Percentiles rank a stretch among this genome's conserved stretches.
Evolutionary conservation across 2,797 vertebrate species (phyloP).

Genomic region (Mus spretus): DNA sequence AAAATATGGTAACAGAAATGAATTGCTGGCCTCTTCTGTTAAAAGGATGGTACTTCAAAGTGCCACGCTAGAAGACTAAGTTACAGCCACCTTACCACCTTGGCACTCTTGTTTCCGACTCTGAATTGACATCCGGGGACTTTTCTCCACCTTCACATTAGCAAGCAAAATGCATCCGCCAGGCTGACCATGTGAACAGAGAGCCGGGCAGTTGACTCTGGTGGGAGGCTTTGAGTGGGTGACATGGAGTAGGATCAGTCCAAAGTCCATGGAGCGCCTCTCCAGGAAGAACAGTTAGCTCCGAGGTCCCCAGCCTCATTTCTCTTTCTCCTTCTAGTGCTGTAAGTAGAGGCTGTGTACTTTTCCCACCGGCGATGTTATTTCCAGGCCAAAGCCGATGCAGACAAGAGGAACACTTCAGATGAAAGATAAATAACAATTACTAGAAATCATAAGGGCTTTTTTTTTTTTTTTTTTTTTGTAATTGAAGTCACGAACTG

Average conservation of each 20-base stretch:
- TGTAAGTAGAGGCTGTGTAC: neutral
- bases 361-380: constrained; percentile 42
- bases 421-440: constrained; percentile 84
- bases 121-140: constrained; percentile 41
- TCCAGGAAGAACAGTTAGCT: constrained; percentile 60
- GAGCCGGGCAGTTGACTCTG: constrained; percentile 66
- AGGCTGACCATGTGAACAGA: constrained; percentile 9
- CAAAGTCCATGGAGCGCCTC: constrained; percentile 53
- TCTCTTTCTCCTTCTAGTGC: constrained; percentile 8
- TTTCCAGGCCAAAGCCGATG: constrained; percentile 73
- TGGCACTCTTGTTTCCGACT: constrained; percentile 57
- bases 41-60: neutral
- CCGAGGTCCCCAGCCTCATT: constrained; percentile 55
- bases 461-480: constrained; percentile 10
- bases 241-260: constrained; percentile 52
- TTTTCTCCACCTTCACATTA: constrained; percentile 62
- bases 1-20: neutral
- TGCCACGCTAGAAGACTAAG: neutral
- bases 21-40: neutral
- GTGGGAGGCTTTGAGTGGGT: constrained; percentile 60
- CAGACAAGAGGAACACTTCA: constrained; percentile 75
- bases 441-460: constrained; percentile 80
- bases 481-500: constrained; percentile 83
- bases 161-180: constrained; percentile 57
- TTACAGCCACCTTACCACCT: neutral